Conservation (phyloP, 2,113 vertebrate species). For the Rhipidura dahli region DNA sequence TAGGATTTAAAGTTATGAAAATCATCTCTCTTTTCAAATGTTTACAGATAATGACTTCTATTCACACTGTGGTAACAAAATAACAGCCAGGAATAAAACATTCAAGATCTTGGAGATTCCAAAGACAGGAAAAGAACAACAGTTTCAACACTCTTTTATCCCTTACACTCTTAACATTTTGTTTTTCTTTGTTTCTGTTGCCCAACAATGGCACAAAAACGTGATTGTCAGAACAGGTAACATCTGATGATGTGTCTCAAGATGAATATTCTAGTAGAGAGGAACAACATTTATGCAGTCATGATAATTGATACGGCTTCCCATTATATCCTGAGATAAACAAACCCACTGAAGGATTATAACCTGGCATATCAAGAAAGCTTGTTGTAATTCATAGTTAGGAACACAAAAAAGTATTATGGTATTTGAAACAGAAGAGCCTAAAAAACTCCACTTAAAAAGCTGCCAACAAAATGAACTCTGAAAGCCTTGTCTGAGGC, state of each 20-base stretch:
- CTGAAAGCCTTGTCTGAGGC: slow-evolving; percentile 47
- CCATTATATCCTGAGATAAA: slow-evolving; percentile 62
- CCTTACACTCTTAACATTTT: slow-evolving; percentile 60
- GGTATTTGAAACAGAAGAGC: slow-evolving; percentile 35
- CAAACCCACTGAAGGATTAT: slow-evolving; percentile 46
- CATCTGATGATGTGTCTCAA: slow-evolving; percentile 43
- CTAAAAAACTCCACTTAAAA: slow-evolving; percentile 36
- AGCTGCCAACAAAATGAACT: slow-evolving; percentile 68
- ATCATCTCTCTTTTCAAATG: slow-evolving; percentile 37
- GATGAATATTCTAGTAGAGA: slow-evolving; percentile 61
- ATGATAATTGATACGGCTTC: slow-evolving; percentile 62
- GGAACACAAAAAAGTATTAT: slow-evolving; percentile 44
- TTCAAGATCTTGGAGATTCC: slow-evolving; percentile 36
- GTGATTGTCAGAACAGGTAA: slow-evolving; percentile 63
- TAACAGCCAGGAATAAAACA: slow-evolving; percentile 55
- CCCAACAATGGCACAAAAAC: slow-evolving; percentile 55
- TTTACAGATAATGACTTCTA: slow-evolving; percentile 58
- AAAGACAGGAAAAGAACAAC: slow-evolving; percentile 54
- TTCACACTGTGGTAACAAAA: slow-evolving; percentile 45
- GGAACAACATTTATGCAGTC: slow-evolving; percentile 44
- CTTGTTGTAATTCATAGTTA: slow-evolving; percentile 44
- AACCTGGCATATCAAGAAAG: slow-evolving; percentile 54
- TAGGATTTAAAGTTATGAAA: slow-evolving; percentile 60
- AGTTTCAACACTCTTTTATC: slow-evolving; percentile 63
- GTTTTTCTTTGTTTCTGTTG: slow-evolving; percentile 56